These are phyloP conservation scores for Aphelinus atriplicis DNA, from an alignment of 1,140 invertebrate genomes.

Conservation along the genomic window DNA sequence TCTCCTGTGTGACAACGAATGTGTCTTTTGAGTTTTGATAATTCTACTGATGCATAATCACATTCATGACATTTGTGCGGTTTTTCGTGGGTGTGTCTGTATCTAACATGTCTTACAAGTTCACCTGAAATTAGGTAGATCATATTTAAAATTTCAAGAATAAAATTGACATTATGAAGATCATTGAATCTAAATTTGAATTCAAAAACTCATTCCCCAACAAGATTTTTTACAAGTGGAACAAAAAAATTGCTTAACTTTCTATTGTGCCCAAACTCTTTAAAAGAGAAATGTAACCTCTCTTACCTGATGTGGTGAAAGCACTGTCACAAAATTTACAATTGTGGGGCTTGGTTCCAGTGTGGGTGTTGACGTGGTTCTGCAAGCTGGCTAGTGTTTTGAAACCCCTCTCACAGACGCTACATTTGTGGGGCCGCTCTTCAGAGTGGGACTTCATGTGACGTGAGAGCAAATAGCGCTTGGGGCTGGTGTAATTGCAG, in stretches of 20 bases:
- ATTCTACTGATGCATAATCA: slow-evolving; percentile 93
- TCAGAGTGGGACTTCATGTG: slow-evolving; percentile 97
- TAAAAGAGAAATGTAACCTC: no score
- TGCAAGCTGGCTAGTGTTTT: slow-evolving; percentile 93
- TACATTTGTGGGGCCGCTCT: slow-evolving; percentile 93
- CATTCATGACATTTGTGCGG: slow-evolving; percentile 95
- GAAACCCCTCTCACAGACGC: slow-evolving; percentile 93
- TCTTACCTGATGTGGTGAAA: slow-evolving; percentile 91
- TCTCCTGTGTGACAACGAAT: slow-evolving; percentile 93
- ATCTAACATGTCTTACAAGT: slow-evolving; percentile 90
- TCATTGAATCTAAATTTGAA: no score
- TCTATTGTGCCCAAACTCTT: no score
- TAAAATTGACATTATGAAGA: background rate
- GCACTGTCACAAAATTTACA: slow-evolving; percentile 93
- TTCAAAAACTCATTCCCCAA: no score
- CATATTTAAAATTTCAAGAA: slow-evolving; percentile 1
- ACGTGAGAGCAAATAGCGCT: slow-evolving; percentile 87
- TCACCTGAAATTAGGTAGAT: slow-evolving; percentile 74
- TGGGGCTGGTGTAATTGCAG: slow-evolving; percentile 90
- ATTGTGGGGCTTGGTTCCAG: slow-evolving; percentile 92
- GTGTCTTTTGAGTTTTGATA: slow-evolving; percentile 92
- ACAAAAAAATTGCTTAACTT: no score
- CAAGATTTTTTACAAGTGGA: no score
- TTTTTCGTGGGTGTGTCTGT: slow-evolving; percentile 94
- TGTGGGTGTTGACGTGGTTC: slow-evolving; percentile 97